Base-by-base conservation (phyloP, 2,888 invertebrate genomes). In the Rosalia funebris region DNA sequence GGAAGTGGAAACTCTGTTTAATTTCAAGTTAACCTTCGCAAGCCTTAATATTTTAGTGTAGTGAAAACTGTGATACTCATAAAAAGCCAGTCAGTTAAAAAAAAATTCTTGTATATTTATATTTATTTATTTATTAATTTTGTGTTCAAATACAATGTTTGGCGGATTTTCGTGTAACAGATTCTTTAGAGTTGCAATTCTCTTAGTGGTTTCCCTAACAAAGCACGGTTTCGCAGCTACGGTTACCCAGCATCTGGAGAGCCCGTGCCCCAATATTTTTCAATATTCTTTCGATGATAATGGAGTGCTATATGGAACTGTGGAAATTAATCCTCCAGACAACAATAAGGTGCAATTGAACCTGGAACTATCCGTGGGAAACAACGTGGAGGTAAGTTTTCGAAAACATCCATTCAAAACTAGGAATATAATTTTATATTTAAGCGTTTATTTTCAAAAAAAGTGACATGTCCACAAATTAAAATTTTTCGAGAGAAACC, bases 201-300 rank as follows among this genome's bases (percentile, higher is more conserved):
- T 53, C 10, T 9, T 53, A 17, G 1, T 53, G 16, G 7, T 53
- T 1, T 41, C 10, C 11, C 15, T 50, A 31, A 16, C 15, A 2
- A 3, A 41, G n/a, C 12, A 7, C n/a, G 7, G 9, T 11, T 53
- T 31, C 10, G 16, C 42, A 1, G 41, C 53, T 10, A 32, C 73
- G 71, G 71, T 72, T 70, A 73, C 16, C 17, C 58, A 65, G 25
- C 41, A 57, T 15, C 34, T 58, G 16, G 31, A 53, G 31, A 79
- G 79, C 60, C 80, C 81, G 2, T 82, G 82, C 60, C 80, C 81
- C 1, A 59, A 69, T n/a, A 67, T 75, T 19, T 82, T 81, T 64
- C 73, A 75, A 46, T 85, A 85, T 69, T 74, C 75, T 46, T 81
- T 75, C 60, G 82, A 84, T 63, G 80, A 81, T 3, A 68, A 69